Conservation (phyloP, 2,888 invertebrate species). For the Rhopalosiphum nymphaeae region DNA sequence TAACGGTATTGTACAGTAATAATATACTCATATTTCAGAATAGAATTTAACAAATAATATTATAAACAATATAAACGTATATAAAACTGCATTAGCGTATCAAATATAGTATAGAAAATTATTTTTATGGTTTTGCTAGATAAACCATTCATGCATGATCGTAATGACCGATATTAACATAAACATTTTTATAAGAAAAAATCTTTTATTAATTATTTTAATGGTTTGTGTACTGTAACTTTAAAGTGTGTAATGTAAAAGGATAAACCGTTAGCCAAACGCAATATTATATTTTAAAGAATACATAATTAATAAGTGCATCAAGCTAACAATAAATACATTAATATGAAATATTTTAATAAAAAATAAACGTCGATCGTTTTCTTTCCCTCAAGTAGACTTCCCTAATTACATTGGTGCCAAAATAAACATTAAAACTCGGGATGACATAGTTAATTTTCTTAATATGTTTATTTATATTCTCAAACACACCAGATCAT, state of each 20-base stretch:
- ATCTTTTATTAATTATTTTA: background rate
- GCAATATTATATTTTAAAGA: background rate
- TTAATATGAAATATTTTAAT: conserved; percentile 18
- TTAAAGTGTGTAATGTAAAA: background rate
- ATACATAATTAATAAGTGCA: background rate
- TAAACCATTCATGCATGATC: background rate
- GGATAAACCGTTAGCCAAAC: background rate
- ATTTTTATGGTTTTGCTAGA: conserved; percentile 15
- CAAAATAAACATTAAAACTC: background rate
- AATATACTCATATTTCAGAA: background rate
- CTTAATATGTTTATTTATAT: background rate
- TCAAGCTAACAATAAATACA: background rate
- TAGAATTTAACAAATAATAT: background rate
- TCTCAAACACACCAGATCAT: too few relatives aligned
- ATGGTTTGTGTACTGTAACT: background rate
- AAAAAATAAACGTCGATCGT: background rate
- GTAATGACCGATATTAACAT: background rate
- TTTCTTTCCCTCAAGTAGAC: background rate
- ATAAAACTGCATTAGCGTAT: background rate
- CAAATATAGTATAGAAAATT: background rate
- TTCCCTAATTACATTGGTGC: background rate
- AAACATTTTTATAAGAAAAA: background rate
- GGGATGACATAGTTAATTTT: background rate
- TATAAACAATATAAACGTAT: background rate
- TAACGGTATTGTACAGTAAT: background rate